phyloP scores from a whole-genome alignment of 1,140 invertebrate species.

The Zaprionus davidi region DNA sequence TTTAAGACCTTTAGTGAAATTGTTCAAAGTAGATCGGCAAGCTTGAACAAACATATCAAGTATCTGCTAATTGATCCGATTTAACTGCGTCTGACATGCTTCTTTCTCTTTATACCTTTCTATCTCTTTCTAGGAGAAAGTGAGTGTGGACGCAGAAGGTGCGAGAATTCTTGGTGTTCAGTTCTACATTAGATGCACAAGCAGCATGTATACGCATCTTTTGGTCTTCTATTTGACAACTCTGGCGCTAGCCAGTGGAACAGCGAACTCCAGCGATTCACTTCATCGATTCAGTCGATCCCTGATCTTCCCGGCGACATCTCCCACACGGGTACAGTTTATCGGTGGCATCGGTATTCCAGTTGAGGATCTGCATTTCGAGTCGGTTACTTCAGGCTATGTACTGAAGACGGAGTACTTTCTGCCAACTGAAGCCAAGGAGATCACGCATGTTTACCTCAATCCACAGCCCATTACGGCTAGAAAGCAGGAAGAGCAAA shows the following conservation, averaged over 20 bases:
- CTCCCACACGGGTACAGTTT: constrained; percentile 80
- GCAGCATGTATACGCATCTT: constrained; percentile 34
- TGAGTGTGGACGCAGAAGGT: constrained; percentile 47
- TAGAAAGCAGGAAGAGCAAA: constrained; percentile 14
- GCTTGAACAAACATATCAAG: constrained; percentile 29
- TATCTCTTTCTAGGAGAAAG: constrained; percentile 49
- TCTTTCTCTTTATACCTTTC: neutral
- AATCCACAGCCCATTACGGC: constrained; percentile 64
- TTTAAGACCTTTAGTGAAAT: constrained; percentile 45
- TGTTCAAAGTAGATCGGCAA: constrained; percentile 46
- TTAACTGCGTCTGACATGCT: constrained; percentile 12
- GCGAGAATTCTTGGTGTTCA: constrained; percentile 43
- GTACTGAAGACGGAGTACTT: constrained; percentile 82
- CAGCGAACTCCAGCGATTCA: constrained; percentile 11
- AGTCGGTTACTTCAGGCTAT: constrained; percentile 81
- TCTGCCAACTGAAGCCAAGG: constrained; percentile 66
- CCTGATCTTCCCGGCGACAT: constrained; percentile 72
- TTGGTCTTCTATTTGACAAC: neutral
- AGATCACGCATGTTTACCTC: constrained; percentile 64
- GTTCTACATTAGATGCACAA: constrained; percentile 43
- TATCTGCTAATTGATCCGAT: constrained; percentile 65
- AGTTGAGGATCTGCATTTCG: constrained; percentile 71
- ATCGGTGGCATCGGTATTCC: constrained; percentile 83
- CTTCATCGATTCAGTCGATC: constrained; percentile 67
- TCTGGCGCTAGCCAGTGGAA: constrained; percentile 2